Evolutionary conservation across 2,888 invertebrate genomes (phyloP).

Genomic region (Matsumyia berberina): DNA sequence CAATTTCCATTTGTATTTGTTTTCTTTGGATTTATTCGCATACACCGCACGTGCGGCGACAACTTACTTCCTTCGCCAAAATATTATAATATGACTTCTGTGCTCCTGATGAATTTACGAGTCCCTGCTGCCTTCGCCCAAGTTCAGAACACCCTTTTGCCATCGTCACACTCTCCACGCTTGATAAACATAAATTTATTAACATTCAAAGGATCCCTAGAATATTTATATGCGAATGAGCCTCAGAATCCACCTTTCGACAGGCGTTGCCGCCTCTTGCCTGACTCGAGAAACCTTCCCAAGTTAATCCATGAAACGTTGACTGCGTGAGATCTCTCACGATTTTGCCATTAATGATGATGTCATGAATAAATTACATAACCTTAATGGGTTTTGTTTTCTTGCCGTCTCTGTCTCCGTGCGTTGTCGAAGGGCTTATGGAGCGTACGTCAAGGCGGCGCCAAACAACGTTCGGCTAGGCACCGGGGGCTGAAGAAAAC

Average conservation of each 20-base stretch:
- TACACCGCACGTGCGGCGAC: conserved; percentile 69
- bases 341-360: conserved; percentile 75
- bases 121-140: conserved; percentile 27
- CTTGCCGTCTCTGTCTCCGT: conserved; percentile 22
- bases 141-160: conserved; percentile 51
- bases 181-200: conserved; percentile 76
- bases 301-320: conserved; percentile 65
- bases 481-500: conserved; percentile 38
- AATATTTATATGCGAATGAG: conserved; percentile 73
- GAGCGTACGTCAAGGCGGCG: conserved; percentile 46
- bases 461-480: conserved; percentile 12
- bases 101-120: conserved; percentile 71
- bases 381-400: conserved; percentile 71
- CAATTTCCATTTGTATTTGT: conserved; percentile 22
- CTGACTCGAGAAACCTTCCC: conserved; percentile 36
- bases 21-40: conserved; percentile 7
- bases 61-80: conserved; percentile 47
- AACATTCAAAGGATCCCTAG: conserved; percentile 75
- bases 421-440: conserved; percentile 19
- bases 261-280: conserved; percentile 40
- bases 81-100: conserved; percentile 61
- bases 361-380: conserved; percentile 76
- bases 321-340: conserved; percentile 73
- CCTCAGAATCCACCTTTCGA: conserved; percentile 63
- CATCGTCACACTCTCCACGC: conserved; percentile 43